These are phyloP conservation scores for Octodon degus DNA, from an alignment of 2,113 vertebrate genomes.

Conservation along the genomic window DNA sequence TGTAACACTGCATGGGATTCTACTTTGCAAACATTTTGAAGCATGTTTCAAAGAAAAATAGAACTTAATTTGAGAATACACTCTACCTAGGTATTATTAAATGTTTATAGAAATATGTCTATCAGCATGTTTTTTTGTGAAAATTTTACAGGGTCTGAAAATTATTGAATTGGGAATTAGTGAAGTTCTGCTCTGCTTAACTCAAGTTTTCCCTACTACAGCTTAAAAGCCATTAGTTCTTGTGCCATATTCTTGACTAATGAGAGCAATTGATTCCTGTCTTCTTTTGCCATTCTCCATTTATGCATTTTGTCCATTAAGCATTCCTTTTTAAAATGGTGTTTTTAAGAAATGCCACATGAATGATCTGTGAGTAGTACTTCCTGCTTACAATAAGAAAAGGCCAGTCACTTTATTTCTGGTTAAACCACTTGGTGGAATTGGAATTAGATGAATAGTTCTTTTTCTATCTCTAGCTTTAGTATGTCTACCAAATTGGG, in stretches of 20 bases:
- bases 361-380: constrained; percentile 21
- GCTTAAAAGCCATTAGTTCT: constrained; percentile 63
- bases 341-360: constrained; percentile 61
- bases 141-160: constrained; percentile 64
- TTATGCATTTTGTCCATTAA: constrained; percentile 71
- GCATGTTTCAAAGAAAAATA: constrained; percentile 13
- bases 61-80: background rate
- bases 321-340: constrained; percentile 56
- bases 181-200: constrained; percentile 65
- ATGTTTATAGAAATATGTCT: constrained; percentile 61
- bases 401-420: constrained; percentile 58
- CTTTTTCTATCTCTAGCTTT: constrained; percentile 33
- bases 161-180: constrained; percentile 61
- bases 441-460: constrained; percentile 58
- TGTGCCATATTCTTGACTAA: constrained; percentile 65
- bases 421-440: constrained; percentile 30
- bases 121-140: constrained; percentile 39
- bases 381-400: constrained; percentile 40
- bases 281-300: constrained; percentile 61
- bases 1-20: background rate
- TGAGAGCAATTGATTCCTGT: constrained; percentile 69
- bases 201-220: constrained; percentile 41
- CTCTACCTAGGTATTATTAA: constrained; percentile 15
- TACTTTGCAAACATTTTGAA: background rate
- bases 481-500: background rate